Conservation (phyloP, 2,888 invertebrate species). For the Cryptocephalus primarius region DNA sequence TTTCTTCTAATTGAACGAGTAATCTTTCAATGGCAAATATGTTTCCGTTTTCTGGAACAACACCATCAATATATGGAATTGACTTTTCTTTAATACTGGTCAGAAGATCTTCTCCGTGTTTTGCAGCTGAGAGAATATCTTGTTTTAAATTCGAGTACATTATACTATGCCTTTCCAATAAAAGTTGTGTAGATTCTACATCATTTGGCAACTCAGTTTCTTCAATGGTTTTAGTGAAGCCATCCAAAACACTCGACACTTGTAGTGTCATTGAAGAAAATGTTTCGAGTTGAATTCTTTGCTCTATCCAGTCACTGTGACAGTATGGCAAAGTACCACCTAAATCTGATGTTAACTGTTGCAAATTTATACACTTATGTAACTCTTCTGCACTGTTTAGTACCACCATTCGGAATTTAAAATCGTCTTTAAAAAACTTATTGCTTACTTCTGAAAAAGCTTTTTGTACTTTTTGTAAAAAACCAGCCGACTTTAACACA, state of each 20-base stretch:
- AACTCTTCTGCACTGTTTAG: slow-evolving; percentile 79
- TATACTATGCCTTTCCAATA: slow-evolving; percentile 71
- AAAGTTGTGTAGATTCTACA: slow-evolving; percentile 76
- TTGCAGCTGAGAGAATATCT: slow-evolving; percentile 76
- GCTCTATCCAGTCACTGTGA: slow-evolving; percentile 94
- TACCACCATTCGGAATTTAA: slow-evolving; percentile 81
- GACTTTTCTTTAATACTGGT: slow-evolving; percentile 55
- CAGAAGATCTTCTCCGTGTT: slow-evolving; percentile 80
- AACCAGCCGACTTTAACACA: slow-evolving; percentile 84
- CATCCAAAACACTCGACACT: slow-evolving; percentile 75
- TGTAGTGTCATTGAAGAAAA: slow-evolving; percentile 87
- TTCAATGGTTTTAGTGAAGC: slow-evolving; percentile 78
- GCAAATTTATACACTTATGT: slow-evolving; percentile 71
- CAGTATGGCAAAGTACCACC: slow-evolving; percentile 84
- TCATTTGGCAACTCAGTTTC: slow-evolving; percentile 93
- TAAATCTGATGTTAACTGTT: slow-evolving; percentile 79
- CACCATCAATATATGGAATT: slow-evolving; percentile 39
- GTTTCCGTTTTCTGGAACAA: slow-evolving; percentile 58
- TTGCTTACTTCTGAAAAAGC: slow-evolving; percentile 92
- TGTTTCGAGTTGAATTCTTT: slow-evolving; percentile 91
- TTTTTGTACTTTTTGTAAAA: slow-evolving; percentile 94
- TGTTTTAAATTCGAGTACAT: slow-evolving; percentile 65
- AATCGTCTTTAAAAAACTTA: slow-evolving; percentile 83
- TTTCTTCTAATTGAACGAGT: slow-evolving; percentile 87
- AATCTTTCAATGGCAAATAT: slow-evolving; percentile 88